Evolutionary conservation across 2,797 vertebrate species (phyloP), one percentile per base, ranked within the genome.

Genomic region (Momotus momota): DNA sequence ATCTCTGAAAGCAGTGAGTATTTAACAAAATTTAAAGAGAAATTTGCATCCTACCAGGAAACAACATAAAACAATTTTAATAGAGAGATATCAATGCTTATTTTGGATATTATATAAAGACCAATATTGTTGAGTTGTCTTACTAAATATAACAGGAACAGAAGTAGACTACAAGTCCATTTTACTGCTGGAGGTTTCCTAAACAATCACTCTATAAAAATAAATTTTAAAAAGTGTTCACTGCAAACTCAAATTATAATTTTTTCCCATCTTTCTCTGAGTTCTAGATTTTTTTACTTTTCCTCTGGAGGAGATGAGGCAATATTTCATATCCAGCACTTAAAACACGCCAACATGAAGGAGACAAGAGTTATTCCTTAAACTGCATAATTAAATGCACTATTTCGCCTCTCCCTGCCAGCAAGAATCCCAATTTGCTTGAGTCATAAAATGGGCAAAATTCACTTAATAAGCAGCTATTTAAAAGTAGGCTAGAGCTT

Each of bases 371-470:
- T 43, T 91, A 29, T 72, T 85, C 45, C 21, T 94, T 78, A 87
- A 89, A 57, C 48, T 48, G 62, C 21, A 26, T 67, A 77, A 94
- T 94, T 83, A 93, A 94, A 94, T 74, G 26, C 54, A 54, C 41
- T 83, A 40, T 71, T 94, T 94, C 27, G 81, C 13, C 2, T 87
- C 17, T 65, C 25, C 27, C 38, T 91, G 61, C 45, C 45, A 41
- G 27, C 21, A 88, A 46, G 35, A 90, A 94, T 85, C 35, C 14
- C 40, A 77, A 88, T 88, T 94, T 93, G 4, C 27, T 81, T 65
- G 40, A 94, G 72, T 86, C 72, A 55, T 93, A 93, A 95, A 93
- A 81, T 40, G 19, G 12, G 25, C 15, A 94, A 88, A 79, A 88
- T n/a, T 83, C 57, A 54, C 41, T 83, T 93, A 90, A 93, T 75